Base-by-base conservation (phyloP, 30 jellyfish, hydroid and myxozoan species). In the Sanderia malayensis region DNA sequence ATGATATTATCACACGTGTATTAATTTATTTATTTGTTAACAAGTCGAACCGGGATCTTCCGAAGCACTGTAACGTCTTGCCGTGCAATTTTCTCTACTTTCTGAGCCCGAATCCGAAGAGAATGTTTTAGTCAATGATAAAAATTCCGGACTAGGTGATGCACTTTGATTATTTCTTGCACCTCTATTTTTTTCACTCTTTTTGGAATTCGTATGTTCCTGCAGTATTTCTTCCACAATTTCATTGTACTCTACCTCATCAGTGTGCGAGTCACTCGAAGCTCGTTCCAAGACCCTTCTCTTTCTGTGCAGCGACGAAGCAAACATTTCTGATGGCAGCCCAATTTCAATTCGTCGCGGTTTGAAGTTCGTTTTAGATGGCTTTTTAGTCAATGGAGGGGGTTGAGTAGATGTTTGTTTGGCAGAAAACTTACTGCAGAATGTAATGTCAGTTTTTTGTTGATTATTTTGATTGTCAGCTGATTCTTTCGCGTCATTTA, bases 201-300 rank as follows among this genome's bases (percentile, higher is more conserved):
- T 24, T 9, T 55, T 52, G 37, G 89, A 26, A 21, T 66, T 49
- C 67, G 66, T 29, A 6, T 78, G 82, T 25, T 78, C 89, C 27
- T 34, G 30, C 44, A 78, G 24, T 10, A 78, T 64, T 65, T 78
- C 89, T 32, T 78, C 89, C 89, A 78, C 66, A 20, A 78, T 78
- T 17, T 78, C 89, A 57, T 78, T 78, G 30, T 64, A 78, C 44
- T 78, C 89, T 21, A 78, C 52, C 59, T 78, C 89, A 33, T 78
- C 89, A 47, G 89, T 78, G 22, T 78, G 89, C 58, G 89, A 78
- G 20, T 78, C 89, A 17, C 89, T 78, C 11, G 89, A 78, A 20
- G 89, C 57, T 65, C 89, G 63, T 78, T 78, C 89, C 25, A 65
- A 30, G 22, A 63, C 67, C 79, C 87, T 28, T 47, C 66, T 70